phyloP scores from a whole-genome alignment of 2,888 invertebrate species.

The Cantharis rustica region DNA sequence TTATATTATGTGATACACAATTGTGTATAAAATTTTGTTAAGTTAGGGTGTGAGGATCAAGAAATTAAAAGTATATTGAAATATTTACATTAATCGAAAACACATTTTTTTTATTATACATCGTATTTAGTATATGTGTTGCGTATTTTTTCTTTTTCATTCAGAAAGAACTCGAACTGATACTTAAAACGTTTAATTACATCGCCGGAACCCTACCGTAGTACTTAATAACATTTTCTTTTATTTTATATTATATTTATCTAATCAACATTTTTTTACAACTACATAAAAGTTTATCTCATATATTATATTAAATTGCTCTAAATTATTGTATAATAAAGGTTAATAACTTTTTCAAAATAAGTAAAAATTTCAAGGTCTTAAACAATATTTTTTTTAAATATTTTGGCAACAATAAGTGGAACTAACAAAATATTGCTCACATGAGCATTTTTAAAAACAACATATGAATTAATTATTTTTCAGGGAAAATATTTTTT shows the following conservation, averaged over 20 bases:
- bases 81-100: too few species aligned
- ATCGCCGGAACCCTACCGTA: neutral
- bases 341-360: neutral
- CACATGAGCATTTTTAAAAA: neutral
- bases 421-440: neutral
- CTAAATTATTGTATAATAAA: neutral
- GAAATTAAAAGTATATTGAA: too few species aligned
- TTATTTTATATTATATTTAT: neutral
- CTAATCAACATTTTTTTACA: neutral
- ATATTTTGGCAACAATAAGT: neutral
- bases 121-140: too few species aligned
- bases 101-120: too few species aligned
- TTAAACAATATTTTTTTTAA: neutral
- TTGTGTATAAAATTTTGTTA: too few species aligned
- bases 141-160: too few species aligned
- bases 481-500: neutral
- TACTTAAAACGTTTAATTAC: neutral
- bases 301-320: neutral
- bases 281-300: neutral
- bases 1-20: too few species aligned
- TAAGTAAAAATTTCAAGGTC: neutral
- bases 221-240: neutral
- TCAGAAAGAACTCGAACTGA: neutral
- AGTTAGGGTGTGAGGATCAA: too few species aligned
- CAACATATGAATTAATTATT: neutral